Conservation (phyloP, 2,797 vertebrate species). For the Myiothlypis chrysogaster region DNA sequence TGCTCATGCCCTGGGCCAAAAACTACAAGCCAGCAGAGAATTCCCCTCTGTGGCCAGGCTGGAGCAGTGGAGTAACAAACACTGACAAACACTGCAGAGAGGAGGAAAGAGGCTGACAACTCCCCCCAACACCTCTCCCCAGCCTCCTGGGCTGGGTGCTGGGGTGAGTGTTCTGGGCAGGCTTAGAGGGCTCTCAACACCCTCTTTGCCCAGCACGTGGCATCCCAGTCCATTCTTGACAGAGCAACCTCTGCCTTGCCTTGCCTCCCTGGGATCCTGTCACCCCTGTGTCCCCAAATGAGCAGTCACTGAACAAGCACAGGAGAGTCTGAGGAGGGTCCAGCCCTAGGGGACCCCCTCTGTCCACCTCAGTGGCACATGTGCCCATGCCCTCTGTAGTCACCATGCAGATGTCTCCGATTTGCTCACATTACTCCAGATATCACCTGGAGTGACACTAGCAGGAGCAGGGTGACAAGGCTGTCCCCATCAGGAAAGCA, state of each 20-base stretch:
- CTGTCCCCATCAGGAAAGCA: not conserved
- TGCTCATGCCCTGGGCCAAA: not conserved
- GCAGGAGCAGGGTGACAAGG: not conserved
- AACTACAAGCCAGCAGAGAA: not conserved
- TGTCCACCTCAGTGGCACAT: rapidly evolving
- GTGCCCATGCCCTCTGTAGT: rapidly evolving
- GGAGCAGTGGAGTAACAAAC: not conserved
- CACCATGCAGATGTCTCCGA: rapidly evolving
- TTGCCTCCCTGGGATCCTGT: rapidly evolving
- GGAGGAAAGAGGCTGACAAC: not conserved
- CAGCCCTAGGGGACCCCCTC: not conserved
- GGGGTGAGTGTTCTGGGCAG: rapidly evolving
- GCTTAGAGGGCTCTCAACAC: not conserved
- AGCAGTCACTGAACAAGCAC: not conserved
- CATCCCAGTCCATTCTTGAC: not conserved
- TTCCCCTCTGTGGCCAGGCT: not conserved
- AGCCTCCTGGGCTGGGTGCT: not conserved
- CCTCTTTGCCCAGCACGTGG: not conserved
- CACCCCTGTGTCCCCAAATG: not conserved
- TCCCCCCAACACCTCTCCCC: not conserved
- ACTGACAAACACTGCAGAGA: not conserved
- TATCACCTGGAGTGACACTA: not conserved
- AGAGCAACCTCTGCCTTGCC: not conserved
- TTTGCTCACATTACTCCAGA: not conserved
- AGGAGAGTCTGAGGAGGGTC: not conserved